Conservation (phyloP, 2,113 vertebrate genomes). For the Aythya baeri region DNA sequence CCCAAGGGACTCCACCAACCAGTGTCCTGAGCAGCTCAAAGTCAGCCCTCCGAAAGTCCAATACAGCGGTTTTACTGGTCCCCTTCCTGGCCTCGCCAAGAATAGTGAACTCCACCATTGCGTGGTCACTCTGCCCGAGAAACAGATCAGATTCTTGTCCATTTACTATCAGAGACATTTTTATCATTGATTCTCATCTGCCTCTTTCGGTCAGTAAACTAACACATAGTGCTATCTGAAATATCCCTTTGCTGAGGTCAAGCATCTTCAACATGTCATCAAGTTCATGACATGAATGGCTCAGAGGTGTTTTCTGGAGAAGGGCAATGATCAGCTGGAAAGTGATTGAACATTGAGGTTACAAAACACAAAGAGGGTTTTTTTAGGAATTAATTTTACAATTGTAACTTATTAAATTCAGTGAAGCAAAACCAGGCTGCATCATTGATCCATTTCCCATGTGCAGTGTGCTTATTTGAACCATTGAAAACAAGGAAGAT, state of each 20-base stretch:
- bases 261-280: background rate
- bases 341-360: background rate
- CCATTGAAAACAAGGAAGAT: background rate
- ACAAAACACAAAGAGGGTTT: background rate
- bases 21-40: too few species aligned
- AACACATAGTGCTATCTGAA: background rate
- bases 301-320: background rate
- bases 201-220: background rate
- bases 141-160: background rate
- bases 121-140: too few species aligned
- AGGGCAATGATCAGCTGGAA: background rate
- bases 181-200: background rate
- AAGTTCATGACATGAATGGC: background rate
- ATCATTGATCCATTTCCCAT: background rate
- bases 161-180: background rate
- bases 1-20: too few species aligned
- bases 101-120: too few species aligned
- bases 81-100: too few species aligned
- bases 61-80: too few species aligned
- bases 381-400: background rate
- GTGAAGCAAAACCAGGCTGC: background rate
- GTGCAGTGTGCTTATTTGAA: background rate
- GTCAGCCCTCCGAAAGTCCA: too few species aligned
- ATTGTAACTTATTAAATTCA: conserved; percentile 4
- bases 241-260: background rate